A percentile compares a stretch with the other conserved stretches of the same genome.
phyloP scores from a whole-genome alignment of 2,113 vertebrate genomes.

The Glaucidium brasilianum region DNA sequence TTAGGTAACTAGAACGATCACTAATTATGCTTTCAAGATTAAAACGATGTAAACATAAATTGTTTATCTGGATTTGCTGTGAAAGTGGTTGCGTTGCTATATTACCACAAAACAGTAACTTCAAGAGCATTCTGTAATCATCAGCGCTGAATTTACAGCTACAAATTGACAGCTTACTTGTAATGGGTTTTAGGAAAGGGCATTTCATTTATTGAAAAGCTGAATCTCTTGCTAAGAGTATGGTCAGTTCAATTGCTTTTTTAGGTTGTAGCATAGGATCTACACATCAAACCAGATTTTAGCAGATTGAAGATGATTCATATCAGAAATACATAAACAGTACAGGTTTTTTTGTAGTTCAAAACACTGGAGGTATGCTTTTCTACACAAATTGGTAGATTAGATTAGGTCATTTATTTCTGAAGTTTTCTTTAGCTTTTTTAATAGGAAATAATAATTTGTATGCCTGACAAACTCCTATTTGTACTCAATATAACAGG shows the following conservation, averaged over 20 bases:
- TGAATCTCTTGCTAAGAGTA: neutral
- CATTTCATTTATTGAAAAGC: neutral
- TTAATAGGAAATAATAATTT: neutral
- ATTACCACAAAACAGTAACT: neutral
- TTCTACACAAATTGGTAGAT: neutral
- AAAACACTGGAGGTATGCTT: neutral
- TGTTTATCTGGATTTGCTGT: neutral
- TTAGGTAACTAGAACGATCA: neutral
- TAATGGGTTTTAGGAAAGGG: neutral
- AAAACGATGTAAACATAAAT: neutral
- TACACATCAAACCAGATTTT: neutral
- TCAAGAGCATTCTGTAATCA: neutral
- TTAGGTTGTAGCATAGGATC: neutral
- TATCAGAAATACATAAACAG: neutral
- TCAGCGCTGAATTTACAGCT: neutral
- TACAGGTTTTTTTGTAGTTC: neutral
- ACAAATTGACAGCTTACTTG: neutral
- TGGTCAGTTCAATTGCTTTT: neutral
- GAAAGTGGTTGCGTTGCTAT: neutral
- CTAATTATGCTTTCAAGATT: slow-evolving; percentile 34
- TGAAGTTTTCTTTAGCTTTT: neutral
- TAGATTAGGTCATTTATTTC: neutral
- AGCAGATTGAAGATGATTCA: neutral
- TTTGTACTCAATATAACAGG: neutral
- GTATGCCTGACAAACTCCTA: neutral